Conservation (phyloP, 2,888 invertebrate species). For the Phyllotreta striolata region DNA sequence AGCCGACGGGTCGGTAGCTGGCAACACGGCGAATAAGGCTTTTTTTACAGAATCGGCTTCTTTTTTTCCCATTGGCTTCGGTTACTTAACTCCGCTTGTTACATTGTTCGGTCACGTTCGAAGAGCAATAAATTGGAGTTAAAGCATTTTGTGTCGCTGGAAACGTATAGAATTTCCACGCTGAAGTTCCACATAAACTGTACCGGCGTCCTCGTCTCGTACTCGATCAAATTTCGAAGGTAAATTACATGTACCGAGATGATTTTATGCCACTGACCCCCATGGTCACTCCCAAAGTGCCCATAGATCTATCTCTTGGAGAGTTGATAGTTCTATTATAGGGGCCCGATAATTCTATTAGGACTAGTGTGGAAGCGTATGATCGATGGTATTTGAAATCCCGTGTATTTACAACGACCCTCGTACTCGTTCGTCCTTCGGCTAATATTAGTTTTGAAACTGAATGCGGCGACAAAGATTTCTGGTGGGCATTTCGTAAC, state of each 20-base stretch:
- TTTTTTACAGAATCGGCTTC: slow-evolving; percentile 12
- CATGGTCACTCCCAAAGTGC: too few species aligned
- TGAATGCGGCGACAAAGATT: too few species aligned
- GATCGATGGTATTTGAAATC: too few species aligned
- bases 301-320: too few species aligned
- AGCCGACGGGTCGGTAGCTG: neutral
- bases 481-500: too few species aligned
- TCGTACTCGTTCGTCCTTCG: too few species aligned
- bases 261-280: too few species aligned
- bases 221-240: slow-evolving; percentile 3
- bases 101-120: slow-evolving; percentile 15
- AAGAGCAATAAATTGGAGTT: slow-evolving; percentile 15
- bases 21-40: slow-evolving; percentile 1
- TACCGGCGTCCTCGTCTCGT: neutral
- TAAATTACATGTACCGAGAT: neutral
- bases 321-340: too few species aligned
- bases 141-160: slow-evolving; percentile 4
- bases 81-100: slow-evolving; percentile 12
- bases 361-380: too few species aligned
- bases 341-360: too few species aligned
- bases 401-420: too few species aligned
- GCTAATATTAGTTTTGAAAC: too few species aligned
- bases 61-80: slow-evolving; percentile 13
- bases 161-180: slow-evolving; percentile 13
- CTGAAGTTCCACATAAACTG: neutral